Base-by-base conservation (phyloP, 2,797 vertebrate species). In the Rousettus madagascariensis region DNA sequence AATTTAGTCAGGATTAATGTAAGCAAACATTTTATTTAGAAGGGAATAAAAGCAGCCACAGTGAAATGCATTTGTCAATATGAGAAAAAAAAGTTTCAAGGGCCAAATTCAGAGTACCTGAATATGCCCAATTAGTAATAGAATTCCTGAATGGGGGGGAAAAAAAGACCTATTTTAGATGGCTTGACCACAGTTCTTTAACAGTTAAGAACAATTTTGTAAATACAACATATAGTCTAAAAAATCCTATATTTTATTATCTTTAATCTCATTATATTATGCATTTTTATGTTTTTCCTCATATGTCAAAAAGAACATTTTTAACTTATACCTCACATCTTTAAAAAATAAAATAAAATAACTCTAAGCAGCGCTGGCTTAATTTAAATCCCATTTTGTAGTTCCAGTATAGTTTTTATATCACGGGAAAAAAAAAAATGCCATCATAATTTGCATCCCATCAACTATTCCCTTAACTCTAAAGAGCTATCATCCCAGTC, bases 391-490 rank as follows among this genome's bases (percentile, higher is more conserved):
- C 68, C 75, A 61, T 74, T 96, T 89, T 69, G 26, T 89, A 51
- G 65, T 95, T 53, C 79, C 78, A 69, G n/a, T 74, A 69, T 90
- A 94, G 86, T 91, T 97, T 95, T 95, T 95, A 95, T 89, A 94
- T 94, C 90, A 96, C 53, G 79, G 51, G 86, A 43, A 88, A 86
- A 38, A 38, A 38, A 95, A 96, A 92, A 65, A 92, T 72, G 43
- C 41, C 79, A 84, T 86, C 57, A 66, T 84, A 95, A 95, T 98
- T 97, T 97, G 74, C 95, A 96, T 96, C 78, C 82, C 82, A 91
- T 93, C 94, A 93, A 91, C 41, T 89, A 95, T 95, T 96, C 90
- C 84, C 90, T 78, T 92, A 94, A 90, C 95, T 96, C 96, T 95
- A 89, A 90, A 97, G 93, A 92, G 90, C 90, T 95, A 92, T 93